Conservation (phyloP, 2,888 invertebrate genomes). For the Lysandra coridon region DNA sequence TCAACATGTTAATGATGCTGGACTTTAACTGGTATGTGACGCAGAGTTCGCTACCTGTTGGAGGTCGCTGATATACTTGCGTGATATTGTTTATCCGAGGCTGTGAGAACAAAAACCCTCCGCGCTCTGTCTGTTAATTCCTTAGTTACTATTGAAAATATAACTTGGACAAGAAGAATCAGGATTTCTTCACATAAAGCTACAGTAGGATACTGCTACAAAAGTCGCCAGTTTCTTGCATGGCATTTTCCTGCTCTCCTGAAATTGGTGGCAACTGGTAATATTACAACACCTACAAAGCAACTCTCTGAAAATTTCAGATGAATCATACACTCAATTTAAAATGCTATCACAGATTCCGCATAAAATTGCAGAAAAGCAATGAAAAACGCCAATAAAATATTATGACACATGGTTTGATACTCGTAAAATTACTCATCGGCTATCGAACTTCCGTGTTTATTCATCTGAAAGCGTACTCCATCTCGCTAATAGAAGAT, state of each 20-base stretch:
- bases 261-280: not conserved
- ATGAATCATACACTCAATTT: not conserved
- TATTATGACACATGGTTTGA: slow-evolving; percentile 2
- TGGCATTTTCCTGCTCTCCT: too few species aligned
- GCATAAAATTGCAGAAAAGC: not conserved
- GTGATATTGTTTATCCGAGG: slow-evolving; percentile 14
- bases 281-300: not conserved
- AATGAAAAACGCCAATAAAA: not conserved
- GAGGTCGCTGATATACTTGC: not conserved
- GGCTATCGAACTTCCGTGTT: slow-evolving; percentile 4
- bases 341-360: not conserved
- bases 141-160: not conserved
- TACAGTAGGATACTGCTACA: too few species aligned
- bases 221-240: too few species aligned
- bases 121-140: not conserved
- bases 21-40: not conserved
- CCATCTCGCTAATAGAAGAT: not conserved
- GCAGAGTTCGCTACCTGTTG: slow-evolving; percentile 6
- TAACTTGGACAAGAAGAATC: not conserved
- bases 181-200: too few species aligned
- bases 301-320: not conserved
- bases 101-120: not conserved
- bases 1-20: not conserved
- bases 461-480: not conserved
- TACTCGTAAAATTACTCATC: slow-evolving; percentile 5